These are phyloP conservation scores for Polietes domitor DNA, from an alignment of 2,888 invertebrate genomes.

Conservation along the genomic window DNA sequence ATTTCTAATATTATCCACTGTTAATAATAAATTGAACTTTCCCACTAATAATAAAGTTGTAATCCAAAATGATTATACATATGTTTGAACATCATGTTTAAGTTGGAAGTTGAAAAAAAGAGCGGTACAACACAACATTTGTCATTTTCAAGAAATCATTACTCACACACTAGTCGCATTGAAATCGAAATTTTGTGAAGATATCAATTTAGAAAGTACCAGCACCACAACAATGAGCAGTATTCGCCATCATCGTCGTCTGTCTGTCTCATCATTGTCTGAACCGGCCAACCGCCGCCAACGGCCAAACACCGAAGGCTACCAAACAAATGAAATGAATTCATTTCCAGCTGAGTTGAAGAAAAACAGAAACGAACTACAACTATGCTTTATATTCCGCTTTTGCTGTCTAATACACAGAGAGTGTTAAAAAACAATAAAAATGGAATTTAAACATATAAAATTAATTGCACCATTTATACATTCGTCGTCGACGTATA, in stretches of 20 bases:
- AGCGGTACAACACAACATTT: constrained; percentile 1
- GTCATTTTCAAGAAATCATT: not conserved
- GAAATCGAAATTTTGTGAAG: constrained; percentile 19
- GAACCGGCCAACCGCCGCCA: not conserved
- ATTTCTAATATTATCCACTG: too few relatives aligned
- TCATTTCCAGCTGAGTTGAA: not conserved
- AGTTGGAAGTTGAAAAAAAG: not conserved
- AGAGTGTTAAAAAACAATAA: constrained; percentile 36
- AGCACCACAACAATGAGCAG: not conserved
- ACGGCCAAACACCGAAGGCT: not conserved
- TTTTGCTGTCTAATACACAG: not conserved
- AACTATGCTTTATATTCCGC: not conserved
- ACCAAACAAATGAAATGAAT: constrained; percentile 21
- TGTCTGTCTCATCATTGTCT: not conserved
- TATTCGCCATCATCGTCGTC: not conserved
- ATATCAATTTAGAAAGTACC: constrained; percentile 27
- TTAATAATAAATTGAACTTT: not conserved
- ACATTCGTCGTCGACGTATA: too few relatives aligned
- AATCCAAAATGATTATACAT: not conserved
- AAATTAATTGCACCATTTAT: constrained; percentile 38
- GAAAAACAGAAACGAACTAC: not conserved
- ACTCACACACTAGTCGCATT: not conserved
- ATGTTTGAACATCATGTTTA: not conserved
- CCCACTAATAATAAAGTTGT: constrained; percentile 5
- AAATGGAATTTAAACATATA: constrained; percentile 33